Percentiles rank a stretch among this genome's conserved stretches.
Evolutionary conservation across 2,113 vertebrate species (phyloP).

Genomic region (Solea senegalensis): DNA sequence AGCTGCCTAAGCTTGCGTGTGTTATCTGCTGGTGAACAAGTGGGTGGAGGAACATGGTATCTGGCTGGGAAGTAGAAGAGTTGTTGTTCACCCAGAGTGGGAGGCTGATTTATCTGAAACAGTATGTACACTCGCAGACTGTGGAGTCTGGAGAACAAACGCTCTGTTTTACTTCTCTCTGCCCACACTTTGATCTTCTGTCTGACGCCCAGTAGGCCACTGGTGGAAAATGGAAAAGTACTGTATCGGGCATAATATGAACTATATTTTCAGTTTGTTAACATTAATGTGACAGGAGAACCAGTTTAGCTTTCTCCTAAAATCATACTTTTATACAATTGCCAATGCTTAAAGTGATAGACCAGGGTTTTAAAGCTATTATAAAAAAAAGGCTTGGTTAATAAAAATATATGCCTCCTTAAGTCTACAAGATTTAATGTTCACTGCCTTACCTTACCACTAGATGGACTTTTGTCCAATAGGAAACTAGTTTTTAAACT

Average conservation of each 20-base stretch:
- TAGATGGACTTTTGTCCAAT: too few species aligned
- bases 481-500: too few species aligned
- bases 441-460: too few species aligned
- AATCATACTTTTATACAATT: too few species aligned
- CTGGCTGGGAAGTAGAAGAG: slow-evolving; percentile 16
- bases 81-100: slow-evolving; percentile 44
- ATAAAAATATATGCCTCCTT: too few species aligned
- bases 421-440: too few species aligned
- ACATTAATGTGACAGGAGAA: too few species aligned
- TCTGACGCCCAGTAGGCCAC: neutral
- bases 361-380: too few species aligned
- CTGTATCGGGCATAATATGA: neutral
- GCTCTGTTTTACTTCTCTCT: neutral
- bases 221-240: neutral
- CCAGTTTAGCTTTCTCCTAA: too few species aligned
- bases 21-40: slow-evolving; percentile 18
- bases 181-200: neutral
- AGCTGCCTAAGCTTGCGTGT: neutral
- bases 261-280: too few species aligned
- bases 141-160: slow-evolving; percentile 13
- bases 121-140: slow-evolving; percentile 20
- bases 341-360: too few species aligned
- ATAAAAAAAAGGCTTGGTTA: too few species aligned
- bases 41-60: slow-evolving; percentile 23
- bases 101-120: slow-evolving; percentile 49